These are phyloP conservation scores for Fabriciana adippe DNA, from an alignment of 2,888 invertebrate genomes.

Conservation along the genomic window DNA sequence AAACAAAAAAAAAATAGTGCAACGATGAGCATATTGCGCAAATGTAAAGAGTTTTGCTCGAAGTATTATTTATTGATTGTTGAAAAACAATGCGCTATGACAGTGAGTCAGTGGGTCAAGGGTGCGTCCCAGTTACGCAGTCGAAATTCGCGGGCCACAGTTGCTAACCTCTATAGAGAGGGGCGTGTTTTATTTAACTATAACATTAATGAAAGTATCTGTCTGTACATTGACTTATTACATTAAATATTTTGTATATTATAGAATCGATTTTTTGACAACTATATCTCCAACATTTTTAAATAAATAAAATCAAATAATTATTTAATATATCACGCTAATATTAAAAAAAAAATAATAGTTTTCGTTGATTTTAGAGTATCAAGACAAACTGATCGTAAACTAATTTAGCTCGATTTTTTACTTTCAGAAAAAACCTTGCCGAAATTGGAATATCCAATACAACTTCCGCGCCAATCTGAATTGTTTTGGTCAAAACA, in stretches of 20 bases:
- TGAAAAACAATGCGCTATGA: slow-evolving; percentile 79
- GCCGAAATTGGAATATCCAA: slow-evolving; percentile 32
- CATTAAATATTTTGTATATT: neutral
- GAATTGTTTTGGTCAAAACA: slow-evolving; percentile 24
- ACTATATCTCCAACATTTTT: no score
- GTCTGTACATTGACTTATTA: neutral
- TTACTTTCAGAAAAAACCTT: slow-evolving; percentile 33
- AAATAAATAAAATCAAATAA: no score
- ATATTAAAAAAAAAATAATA: no score
- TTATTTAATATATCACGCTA: no score
- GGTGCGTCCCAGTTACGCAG: slow-evolving; percentile 75
- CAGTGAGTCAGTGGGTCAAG: slow-evolving; percentile 82
- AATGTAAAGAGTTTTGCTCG: slow-evolving; percentile 68
- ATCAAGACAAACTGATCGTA: neutral
- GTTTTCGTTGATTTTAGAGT: no score
- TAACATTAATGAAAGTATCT: slow-evolving; percentile 21
- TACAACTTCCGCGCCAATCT: slow-evolving; percentile 23
- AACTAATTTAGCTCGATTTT: slow-evolving; percentile 32
- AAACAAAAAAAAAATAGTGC: slow-evolving; percentile 48
- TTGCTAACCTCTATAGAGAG: slow-evolving; percentile 74
- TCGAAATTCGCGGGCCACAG: slow-evolving; percentile 77
- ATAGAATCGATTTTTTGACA: no score
- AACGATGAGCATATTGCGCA: slow-evolving; percentile 70
- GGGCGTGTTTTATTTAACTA: slow-evolving; percentile 46
- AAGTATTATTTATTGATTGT: slow-evolving; percentile 81